Conservation (phyloP, 2,113 vertebrate genomes). For the Leptosomus discolor region DNA sequence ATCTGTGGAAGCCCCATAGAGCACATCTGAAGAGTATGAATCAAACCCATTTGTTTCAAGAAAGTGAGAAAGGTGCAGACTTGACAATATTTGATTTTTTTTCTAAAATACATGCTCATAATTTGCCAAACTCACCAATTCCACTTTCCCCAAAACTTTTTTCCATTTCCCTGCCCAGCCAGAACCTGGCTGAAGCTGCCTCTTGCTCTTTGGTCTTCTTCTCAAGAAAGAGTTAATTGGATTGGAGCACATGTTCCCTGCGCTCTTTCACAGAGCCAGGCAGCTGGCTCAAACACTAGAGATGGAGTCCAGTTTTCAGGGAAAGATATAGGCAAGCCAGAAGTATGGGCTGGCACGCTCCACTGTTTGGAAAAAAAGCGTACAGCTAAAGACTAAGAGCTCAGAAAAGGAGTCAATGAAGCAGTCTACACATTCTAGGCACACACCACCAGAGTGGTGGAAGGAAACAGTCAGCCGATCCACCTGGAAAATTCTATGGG, state of each 20-base stretch:
- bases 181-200: background rate
- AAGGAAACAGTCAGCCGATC: background rate
- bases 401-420: slow-evolving; percentile 13
- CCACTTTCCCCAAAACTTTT: background rate
- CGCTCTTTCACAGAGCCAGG: background rate
- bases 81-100: background rate
- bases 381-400: background rate
- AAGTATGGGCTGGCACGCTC: slow-evolving; percentile 48
- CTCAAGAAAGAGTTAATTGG: slow-evolving; percentile 16
- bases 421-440: slow-evolving; percentile 31
- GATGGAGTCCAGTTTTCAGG: slow-evolving; percentile 13
- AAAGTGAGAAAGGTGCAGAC: background rate
- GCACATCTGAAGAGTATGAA: accelerated
- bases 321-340: slow-evolving; percentile 41
- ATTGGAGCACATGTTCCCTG: background rate
- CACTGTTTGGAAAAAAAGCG: background rate
- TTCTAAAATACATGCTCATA: accelerated
- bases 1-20: background rate
- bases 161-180: background rate
- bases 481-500: slow-evolving; percentile 35
- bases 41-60: background rate
- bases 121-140: background rate
- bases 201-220: background rate
- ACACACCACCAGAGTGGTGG: background rate
- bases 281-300: slow-evolving; percentile 12